Evolutionary conservation across 2,888 invertebrate species (phyloP), one percentile per base, ranked within the genome.

Genomic region (Metalampra italica): DNA sequence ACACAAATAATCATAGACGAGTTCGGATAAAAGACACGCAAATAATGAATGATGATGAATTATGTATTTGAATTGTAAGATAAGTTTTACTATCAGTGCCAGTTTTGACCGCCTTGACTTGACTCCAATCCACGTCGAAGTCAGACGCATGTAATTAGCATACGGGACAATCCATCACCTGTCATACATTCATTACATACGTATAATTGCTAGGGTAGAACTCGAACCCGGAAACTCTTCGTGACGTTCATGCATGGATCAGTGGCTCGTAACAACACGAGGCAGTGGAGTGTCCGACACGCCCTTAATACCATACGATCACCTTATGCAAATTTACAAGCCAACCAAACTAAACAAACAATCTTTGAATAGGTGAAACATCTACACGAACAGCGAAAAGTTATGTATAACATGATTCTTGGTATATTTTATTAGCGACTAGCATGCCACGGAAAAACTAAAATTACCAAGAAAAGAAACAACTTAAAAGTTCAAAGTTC

Each of bases 191-290:
- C 41, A 40, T 53, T 43, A 41, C n/a, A n/a, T n/a, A n/a, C n/a
- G n/a, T 40, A 40, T 52, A 56, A 58, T 62, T 65, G 55, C 66
- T 62, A 63, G 57, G 63, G 59, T 22, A 22, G 5, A 22, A 22
- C 59, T 65, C 68, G 66, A 73, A 64, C 68, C 71, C 71, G 71
- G 71, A 71, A 73, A 59, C 54, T 53, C 54, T 30, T 15, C 39
- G 34, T 40, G 44, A 42, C 54, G 50, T 48, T 59, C 52, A 60
- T 57, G 62, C 59, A 55, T 62, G 62, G 59, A 63, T 62, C 63
- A 60, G 43, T 60, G 56, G 58, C 53, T 60, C 59, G 59, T 61
- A 62, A 14, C 57, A 60, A 55, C 47, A 44, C 55, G 32, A 45
- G 29, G 15, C 37, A 42, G 39, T 44, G 34, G 38, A 42, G 39